These are phyloP conservation scores for Branchinecta lindahli DNA, from an alignment of 1,140 invertebrate genomes.

Conservation along the genomic window DNA sequence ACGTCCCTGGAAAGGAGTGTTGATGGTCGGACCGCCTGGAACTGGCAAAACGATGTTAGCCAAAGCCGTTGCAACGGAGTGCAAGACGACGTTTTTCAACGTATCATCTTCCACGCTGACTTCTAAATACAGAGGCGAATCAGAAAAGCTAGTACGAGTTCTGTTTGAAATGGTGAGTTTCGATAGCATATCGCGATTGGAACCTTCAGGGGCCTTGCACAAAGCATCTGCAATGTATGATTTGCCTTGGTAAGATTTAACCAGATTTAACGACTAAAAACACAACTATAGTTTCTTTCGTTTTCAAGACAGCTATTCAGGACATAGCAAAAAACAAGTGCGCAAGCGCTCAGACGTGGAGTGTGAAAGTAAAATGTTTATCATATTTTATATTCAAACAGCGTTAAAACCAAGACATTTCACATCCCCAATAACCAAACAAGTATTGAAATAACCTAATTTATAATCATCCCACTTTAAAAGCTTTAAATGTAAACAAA, in stretches of 20 bases:
- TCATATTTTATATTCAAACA: too few relatives aligned
- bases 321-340: too few relatives aligned
- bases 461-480: too few relatives aligned
- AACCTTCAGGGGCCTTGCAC: background rate
- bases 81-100: constrained; percentile 98
- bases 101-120: constrained; percentile 93
- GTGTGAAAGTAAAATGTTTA: too few relatives aligned
- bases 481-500: too few relatives aligned
- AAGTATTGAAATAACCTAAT: too few relatives aligned
- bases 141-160: constrained; percentile 91
- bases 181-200: background rate
- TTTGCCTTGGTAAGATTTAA: background rate
- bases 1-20: constrained; percentile 79
- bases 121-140: constrained; percentile 96
- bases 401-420: too few relatives aligned
- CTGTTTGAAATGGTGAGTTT: constrained; percentile 87
- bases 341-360: too few relatives aligned
- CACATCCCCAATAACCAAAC: too few relatives aligned
- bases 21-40: constrained; percentile 94
- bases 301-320: too few relatives aligned
- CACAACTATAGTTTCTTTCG: too few relatives aligned
- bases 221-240: background rate
- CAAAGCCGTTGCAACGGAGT: constrained; percentile 98
- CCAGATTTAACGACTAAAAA: background rate
- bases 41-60: constrained; percentile 99